Evolutionary conservation across 2,888 invertebrate species (phyloP).

Genomic region (Mythimna loreyi): DNA sequence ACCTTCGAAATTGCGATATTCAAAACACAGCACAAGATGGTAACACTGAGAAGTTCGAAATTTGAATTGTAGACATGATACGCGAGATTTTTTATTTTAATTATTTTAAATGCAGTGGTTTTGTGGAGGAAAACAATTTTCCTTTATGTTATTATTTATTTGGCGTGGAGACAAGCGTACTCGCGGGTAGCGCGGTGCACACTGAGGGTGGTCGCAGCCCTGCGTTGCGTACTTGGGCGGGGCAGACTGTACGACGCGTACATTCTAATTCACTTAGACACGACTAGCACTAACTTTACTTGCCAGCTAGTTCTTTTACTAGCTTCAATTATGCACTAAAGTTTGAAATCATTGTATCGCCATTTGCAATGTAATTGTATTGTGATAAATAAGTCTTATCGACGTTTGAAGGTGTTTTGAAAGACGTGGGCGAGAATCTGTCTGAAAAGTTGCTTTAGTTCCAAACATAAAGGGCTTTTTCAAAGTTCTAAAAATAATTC

Average conservation of each 20-base stretch:
- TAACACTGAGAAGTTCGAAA: conserved; percentile 44
- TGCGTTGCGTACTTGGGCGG: conserved; percentile 70
- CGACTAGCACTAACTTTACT: conserved; percentile 55
- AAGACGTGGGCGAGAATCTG: not conserved
- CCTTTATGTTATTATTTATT: conserved; percentile 36
- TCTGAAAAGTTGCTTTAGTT: conserved; percentile 38
- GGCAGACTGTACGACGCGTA: conserved; percentile 66
- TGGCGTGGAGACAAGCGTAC: conserved; percentile 62
- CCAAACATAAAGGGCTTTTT: conserved; percentile 2
- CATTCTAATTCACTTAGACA: conserved; percentile 82
- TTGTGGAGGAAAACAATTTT: conserved; percentile 38
- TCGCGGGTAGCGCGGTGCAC: conserved; percentile 60
- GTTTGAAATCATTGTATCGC: conserved; percentile 8
- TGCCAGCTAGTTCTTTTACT: conserved; percentile 23
- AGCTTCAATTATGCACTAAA: conserved; percentile 3
- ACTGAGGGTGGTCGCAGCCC: conserved; percentile 74
- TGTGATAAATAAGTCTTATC: conserved; percentile 19
- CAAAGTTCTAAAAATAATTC: not conserved
- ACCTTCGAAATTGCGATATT: conserved; percentile 33
- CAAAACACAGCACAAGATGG: conserved; percentile 46
- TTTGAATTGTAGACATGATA: conserved; percentile 15
- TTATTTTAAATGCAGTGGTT: conserved; percentile 26
- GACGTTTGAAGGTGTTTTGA: not conserved
- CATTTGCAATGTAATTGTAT: conserved; percentile 12
- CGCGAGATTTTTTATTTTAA: conserved; percentile 37